A percentile compares a stretch with the other conserved stretches of the same genome.
Evolutionary conservation across 2,888 invertebrate genomes (phyloP).

Genomic region (Oscheius sp.): DNA sequence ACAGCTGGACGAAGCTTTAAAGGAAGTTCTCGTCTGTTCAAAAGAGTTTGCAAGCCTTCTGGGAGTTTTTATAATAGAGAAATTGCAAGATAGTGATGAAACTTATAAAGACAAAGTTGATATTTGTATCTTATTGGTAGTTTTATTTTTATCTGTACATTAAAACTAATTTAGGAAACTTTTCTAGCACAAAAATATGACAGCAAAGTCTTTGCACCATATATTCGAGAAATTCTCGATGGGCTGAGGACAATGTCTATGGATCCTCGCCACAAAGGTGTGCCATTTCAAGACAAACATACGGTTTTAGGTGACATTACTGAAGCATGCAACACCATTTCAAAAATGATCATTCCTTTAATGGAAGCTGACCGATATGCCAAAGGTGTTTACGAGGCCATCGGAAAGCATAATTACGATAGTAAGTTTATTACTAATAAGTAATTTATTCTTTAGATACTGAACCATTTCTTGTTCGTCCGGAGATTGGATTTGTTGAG

Average conservation of each 20-base stretch:
- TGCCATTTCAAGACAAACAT: neutral
- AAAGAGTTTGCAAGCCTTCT: neutral
- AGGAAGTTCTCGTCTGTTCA: neutral
- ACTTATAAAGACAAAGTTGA: neutral
- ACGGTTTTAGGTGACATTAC: too few relatives aligned
- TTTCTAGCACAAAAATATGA: too few relatives aligned
- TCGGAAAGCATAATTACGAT: constrained; percentile 4
- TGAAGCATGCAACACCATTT: too few relatives aligned
- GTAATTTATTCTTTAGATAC: constrained; percentile 4
- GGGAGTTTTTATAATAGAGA: neutral
- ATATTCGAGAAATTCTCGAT: neutral
- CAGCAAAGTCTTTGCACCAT: too few relatives aligned
- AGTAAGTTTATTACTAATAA: neutral
- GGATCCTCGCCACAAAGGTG: constrained; percentile 9
- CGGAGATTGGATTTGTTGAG: neutral
- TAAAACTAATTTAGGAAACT: too few relatives aligned
- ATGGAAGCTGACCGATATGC: too few relatives aligned
- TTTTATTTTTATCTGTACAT: neutral
- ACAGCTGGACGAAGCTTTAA: neutral
- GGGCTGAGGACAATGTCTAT: neutral
- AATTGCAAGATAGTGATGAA: constrained; percentile 1
- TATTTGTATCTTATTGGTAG: neutral
- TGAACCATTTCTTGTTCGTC: constrained; percentile 10
- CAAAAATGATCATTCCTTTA: too few relatives aligned
- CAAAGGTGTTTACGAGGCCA: neutral